Evolutionary conservation across 2,113 vertebrate genomes (phyloP).

Genomic region (Sebastes schlegelii): DNA sequence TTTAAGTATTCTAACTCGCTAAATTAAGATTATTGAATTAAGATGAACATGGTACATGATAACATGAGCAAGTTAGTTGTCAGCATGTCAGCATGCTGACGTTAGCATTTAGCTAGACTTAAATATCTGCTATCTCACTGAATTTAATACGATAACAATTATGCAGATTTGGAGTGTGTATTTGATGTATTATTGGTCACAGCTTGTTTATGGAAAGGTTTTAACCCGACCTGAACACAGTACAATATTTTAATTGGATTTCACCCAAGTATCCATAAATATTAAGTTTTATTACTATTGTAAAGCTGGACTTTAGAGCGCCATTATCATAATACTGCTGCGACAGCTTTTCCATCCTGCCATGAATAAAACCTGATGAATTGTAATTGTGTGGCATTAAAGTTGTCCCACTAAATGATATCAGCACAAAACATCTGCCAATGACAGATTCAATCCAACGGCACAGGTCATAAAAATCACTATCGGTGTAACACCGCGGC

Average conservation of each 20-base stretch:
- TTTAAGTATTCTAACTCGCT: neutral
- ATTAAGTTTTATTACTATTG: constrained; percentile 39
- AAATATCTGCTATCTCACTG: neutral
- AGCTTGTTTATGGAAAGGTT: neutral
- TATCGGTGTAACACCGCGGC: neutral
- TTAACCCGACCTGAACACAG: constrained; percentile 3
- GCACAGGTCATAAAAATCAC: constrained; percentile 2
- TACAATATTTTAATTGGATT: constrained; percentile 37
- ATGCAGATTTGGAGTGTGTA: neutral
- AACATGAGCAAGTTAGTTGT: neutral
- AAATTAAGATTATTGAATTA: neutral
- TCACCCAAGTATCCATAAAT: constrained; percentile 23
- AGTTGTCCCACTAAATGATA: constrained; percentile 26
- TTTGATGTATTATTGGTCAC: neutral
- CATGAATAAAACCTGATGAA: constrained; percentile 31
- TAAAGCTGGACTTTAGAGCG: constrained; percentile 27
- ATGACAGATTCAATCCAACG: neutral
- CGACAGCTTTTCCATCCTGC: constrained; percentile 7
- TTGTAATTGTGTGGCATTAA: constrained; percentile 24
- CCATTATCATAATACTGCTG: constrained; percentile 32
- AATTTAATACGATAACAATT: neutral
- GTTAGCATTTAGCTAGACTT: neutral
- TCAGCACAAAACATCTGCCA: constrained; percentile 23
- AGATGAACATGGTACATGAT: neutral
- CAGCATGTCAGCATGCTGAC: neutral